Conservation (phyloP, 2,797 vertebrate genomes). For the Cyclopterus lumpus region DNA sequence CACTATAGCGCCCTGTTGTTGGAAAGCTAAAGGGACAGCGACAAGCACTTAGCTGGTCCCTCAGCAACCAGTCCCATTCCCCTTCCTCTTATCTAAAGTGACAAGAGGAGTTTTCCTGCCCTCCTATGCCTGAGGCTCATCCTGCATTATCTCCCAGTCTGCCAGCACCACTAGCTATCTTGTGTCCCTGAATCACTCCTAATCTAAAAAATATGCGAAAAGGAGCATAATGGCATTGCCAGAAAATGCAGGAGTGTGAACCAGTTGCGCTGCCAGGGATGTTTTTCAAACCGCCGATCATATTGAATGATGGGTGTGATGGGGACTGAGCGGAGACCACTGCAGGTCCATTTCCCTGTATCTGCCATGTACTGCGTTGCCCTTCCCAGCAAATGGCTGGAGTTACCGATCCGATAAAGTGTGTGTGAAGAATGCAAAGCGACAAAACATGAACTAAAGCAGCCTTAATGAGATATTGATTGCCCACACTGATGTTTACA, state of each 20-base stretch:
- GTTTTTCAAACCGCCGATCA: constrained; percentile 50
- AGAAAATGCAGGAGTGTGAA: constrained; percentile 54
- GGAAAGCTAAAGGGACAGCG: constrained; percentile 75
- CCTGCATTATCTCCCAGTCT: constrained; percentile 74
- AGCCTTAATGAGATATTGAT: constrained; percentile 76
- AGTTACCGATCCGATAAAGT: constrained; percentile 49
- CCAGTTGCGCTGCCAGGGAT: constrained; percentile 35
- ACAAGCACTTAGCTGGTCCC: constrained; percentile 81
- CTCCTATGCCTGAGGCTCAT: constrained; percentile 74
- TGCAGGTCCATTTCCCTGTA: constrained; percentile 32
- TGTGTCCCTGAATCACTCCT: constrained; percentile 59
- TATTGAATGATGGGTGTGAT: constrained; percentile 39
- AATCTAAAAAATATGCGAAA: constrained; percentile 73
- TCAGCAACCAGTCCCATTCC: constrained; percentile 76
- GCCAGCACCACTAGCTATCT: constrained; percentile 67
- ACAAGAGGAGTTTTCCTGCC: constrained; percentile 76
- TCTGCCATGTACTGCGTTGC: constrained; percentile 25
- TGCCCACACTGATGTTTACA: constrained; percentile 71
- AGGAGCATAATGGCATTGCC: constrained; percentile 55
- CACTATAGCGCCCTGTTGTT: constrained; percentile 60
- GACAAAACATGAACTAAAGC: constrained; percentile 70
- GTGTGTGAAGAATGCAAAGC: constrained; percentile 62
- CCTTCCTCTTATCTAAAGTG: constrained; percentile 81
- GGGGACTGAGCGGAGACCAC: constrained; percentile 34
- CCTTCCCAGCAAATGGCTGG: constrained; percentile 42